Evolutionary conservation across 2,113 vertebrate species (phyloP), one percentile per base, ranked within the genome.

Genomic region (Dinomys branickii): DNA sequence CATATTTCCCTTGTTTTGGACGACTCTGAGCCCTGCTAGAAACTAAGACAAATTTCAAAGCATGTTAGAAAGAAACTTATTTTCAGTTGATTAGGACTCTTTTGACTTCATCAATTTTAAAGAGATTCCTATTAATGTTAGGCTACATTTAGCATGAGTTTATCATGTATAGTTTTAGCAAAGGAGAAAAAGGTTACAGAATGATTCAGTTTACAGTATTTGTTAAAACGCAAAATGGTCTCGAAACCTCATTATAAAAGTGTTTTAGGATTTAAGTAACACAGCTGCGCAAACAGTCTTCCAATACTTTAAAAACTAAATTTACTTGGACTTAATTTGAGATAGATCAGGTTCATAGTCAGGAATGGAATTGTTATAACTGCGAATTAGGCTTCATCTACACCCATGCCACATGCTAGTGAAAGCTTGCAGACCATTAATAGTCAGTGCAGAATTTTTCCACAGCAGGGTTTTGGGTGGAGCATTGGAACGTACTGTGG

Each of bases 311-410:
- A 88, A 17, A 82, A 90, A 93, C 71, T 94, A 69, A 94, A 86
- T 94, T 93, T 91, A 30, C 56, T 95, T 93, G 56, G 87, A 63
- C 65, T 35, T 63, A 94, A 94, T 77, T 90, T 61, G 94, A 95
- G 78, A 81, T n/a, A 52, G 75, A 86, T 90, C 73, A 91, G 85
- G 35, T 92, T 85, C 77, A 67, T 26, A 92, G 92, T 90, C 91
- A 97, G 47, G 73, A 90, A 81, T 30, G 87, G 73, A 97, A 85
- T 63, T 52, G 80, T 91, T 97, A 69, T 52, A 81, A 61, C 35
- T 35, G 90, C 67, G 91, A 65, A 78, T 80, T 81, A 90, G 77
- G 81, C 50, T 73, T 35, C 38, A 22, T 81, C 84, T 80, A 78
- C 7, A 85, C 47, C 38, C 63, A 56, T 30, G 44, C 71, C 63